Evolutionary conservation across 2,113 vertebrate species (phyloP).

Genomic region (Psettodes erumei): DNA sequence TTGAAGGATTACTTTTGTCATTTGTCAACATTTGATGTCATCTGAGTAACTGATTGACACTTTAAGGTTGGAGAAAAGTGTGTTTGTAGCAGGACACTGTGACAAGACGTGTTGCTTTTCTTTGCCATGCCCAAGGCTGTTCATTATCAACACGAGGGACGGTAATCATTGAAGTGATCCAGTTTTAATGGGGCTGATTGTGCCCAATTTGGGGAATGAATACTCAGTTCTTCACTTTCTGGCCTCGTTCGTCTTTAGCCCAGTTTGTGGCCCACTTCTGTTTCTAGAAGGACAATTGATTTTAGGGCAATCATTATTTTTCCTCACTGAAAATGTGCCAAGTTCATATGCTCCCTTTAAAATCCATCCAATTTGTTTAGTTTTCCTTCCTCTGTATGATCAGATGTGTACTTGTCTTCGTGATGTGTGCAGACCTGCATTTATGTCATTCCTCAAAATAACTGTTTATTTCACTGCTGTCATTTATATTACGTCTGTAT

Average conservation of each 20-base stretch:
- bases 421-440: too few species aligned
- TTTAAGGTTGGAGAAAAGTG: too few species aligned
- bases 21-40: too few species aligned
- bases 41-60: too few species aligned
- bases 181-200: slow-evolving; percentile 74
- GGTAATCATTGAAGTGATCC: slow-evolving; percentile 76
- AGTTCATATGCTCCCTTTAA: not conserved
- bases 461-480: not conserved
- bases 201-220: slow-evolving; percentile 70
- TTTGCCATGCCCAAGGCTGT: slow-evolving; percentile 73
- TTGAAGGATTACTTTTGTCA: too few species aligned
- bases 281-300: slow-evolving; percentile 53
- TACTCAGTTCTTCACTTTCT: slow-evolving; percentile 51
- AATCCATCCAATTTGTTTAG: not conserved
- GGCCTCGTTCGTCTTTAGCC: slow-evolving; percentile 78
- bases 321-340: not conserved
- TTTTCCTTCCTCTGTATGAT: not conserved
- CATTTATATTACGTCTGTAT: not conserved
- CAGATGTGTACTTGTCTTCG: not conserved
- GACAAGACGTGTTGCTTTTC: slow-evolving; percentile 62
- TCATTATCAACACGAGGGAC: slow-evolving; percentile 72
- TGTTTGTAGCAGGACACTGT: too few species aligned
- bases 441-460: not conserved
- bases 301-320: slow-evolving; percentile 31
- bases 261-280: slow-evolving; percentile 81